Base-by-base conservation (phyloP, 2,113 vertebrate species). In the Cairina moschata region DNA sequence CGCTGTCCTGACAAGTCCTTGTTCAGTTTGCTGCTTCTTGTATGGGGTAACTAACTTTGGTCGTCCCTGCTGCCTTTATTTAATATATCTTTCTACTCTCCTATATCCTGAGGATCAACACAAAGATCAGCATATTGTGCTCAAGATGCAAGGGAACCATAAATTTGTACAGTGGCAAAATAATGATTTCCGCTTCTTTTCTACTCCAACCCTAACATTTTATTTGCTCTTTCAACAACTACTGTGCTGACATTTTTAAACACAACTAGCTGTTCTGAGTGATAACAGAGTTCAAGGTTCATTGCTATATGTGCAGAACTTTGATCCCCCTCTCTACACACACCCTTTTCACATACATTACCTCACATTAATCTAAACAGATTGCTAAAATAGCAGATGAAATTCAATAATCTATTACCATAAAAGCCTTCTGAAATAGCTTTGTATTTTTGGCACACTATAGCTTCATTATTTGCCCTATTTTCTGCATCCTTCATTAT, bases 331-430 rank as follows among this genome's bases (percentile, higher is more conserved):
- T 38, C 36, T 7, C 28, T 26, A 28, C 36, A 63, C 36, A 18
- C 54, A 56, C 26, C 38, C 18, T n/a, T 22, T 65, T 18, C 38
- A 79, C 65, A 40, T 83, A 23, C 32, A 95, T 83, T 90, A 88
- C 60, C 63, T 92, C 60, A 71, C 67, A 86, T 88, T 86, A 94
- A 95, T 81, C 73, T 81, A 74, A n/a, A 71, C 6, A 60, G 31
- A 68, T 66, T 50, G 40, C 93, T 93, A 92, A 93, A 95, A 84
- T 0, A 52, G 69, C 9, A 87, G 81, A 75, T 65, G 25, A 95
- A 95, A 92, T 95, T 87, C 77, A 82, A 95, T 89, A 31, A 82
- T 76, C 91, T 93, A 82, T 87, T 95, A 96, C 38, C 62, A 87
- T 73, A 82, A 96, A 82, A 91, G 83, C 74, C 86, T 89, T 84